These are phyloP conservation scores for Pseudomyrmex flavicornis DNA, from an alignment of 1,140 invertebrate species.

Conservation along the genomic window DNA sequence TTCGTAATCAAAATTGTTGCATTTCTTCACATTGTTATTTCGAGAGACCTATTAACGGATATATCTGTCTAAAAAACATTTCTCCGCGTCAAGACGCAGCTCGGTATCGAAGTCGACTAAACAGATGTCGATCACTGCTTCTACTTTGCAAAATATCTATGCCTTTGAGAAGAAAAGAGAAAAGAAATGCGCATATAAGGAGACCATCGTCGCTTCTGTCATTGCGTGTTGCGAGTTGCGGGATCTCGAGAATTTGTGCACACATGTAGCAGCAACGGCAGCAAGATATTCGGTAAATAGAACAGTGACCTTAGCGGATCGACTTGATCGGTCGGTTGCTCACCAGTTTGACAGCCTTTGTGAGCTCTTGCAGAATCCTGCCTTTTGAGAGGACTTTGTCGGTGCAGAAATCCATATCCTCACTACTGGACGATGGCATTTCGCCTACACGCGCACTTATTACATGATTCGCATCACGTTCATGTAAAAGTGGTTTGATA, in stretches of 20 bases:
- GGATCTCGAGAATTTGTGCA: background rate
- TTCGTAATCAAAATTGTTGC: no score
- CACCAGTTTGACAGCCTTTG: constrained; percentile 85
- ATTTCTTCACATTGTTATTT: no score
- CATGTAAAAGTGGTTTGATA: constrained; percentile 48
- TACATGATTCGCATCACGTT: constrained; percentile 73
- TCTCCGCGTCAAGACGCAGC: background rate
- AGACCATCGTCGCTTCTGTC: background rate
- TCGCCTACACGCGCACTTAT: constrained; percentile 62
- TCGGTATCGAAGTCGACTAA: background rate
- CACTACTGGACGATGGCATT: constrained; percentile 78
- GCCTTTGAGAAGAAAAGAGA: background rate
- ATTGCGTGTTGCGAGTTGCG: background rate
- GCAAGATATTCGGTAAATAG: constrained; percentile 9
- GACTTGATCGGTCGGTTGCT: constrained; percentile 62
- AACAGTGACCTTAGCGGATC: background rate
- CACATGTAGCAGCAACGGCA: background rate
- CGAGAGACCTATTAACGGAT: no score
- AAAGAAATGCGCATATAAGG: background rate
- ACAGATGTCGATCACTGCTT: background rate
- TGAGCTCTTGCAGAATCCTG: constrained; percentile 83
- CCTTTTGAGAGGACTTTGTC: constrained; percentile 84
- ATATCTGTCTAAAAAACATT: background rate
- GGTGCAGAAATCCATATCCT: constrained; percentile 82
- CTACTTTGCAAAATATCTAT: background rate